Evolutionary conservation across 23 tunicate species (phyloP).

Genomic region (Phallusia fumigata): DNA sequence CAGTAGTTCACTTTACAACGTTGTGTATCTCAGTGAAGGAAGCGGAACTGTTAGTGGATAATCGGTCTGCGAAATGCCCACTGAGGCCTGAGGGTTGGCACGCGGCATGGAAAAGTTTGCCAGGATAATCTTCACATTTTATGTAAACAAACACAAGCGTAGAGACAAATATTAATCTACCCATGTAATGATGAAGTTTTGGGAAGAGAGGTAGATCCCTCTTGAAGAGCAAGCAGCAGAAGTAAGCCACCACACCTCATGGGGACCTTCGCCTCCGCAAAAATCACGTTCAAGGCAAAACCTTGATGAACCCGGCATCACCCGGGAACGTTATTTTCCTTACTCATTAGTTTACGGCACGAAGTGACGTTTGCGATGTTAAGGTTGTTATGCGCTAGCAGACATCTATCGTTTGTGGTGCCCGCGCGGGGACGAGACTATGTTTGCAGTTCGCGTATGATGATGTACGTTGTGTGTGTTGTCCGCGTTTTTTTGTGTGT

Average conservation of each 20-base stretch:
- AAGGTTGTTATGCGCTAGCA: not conserved
- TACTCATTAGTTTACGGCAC: constrained; percentile 99
- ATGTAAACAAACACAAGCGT: no score
- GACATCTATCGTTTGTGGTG: not conserved
- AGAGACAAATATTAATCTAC: no score
- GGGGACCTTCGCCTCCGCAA: constrained; percentile 86
- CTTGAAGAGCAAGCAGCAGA: constrained; percentile 67
- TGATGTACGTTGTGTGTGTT: no score
- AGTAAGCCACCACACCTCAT: constrained; percentile 60
- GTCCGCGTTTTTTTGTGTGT: no score
- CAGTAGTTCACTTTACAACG: no score
- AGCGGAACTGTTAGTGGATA: no score
- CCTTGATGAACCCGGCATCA: constrained; percentile 84
- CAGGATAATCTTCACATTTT: no score
- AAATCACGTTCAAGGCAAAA: constrained; percentile 66
- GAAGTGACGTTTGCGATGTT: not conserved
- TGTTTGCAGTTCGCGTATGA: no score
- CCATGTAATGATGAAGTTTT: not conserved
- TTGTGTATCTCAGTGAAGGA: no score
- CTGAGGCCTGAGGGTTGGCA: no score
- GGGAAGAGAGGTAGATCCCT: constrained; percentile 59
- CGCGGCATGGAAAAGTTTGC: no score
- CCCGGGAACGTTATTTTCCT: constrained; percentile 96
- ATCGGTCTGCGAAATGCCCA: no score
- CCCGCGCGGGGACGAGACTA: not conserved